These are phyloP conservation scores for Chiloscyllium punctatum DNA, from an alignment of 2,797 vertebrate species.

Conservation along the genomic window DNA sequence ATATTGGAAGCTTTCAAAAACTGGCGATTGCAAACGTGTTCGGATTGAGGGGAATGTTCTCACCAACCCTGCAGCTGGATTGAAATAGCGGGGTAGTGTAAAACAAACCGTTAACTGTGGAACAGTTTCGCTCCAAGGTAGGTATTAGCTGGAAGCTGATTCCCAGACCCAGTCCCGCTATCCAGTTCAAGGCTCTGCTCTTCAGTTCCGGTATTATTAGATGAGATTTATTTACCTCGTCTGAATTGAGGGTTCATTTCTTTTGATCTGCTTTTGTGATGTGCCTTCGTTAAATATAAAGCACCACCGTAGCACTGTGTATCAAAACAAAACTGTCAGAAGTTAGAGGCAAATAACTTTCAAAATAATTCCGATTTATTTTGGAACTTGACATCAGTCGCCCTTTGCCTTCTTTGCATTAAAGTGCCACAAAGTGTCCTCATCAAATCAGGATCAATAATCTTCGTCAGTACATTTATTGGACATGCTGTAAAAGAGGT, in stretches of 20 bases:
- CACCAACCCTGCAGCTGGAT: neutral
- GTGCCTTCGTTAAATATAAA: neutral
- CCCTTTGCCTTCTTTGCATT: neutral
- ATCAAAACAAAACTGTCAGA: neutral
- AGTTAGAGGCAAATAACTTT: slow-evolving; percentile 15
- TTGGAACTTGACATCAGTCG: neutral
- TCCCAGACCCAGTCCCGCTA: neutral
- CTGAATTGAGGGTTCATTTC: neutral
- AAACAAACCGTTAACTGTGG: neutral
- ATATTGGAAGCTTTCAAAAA: neutral
- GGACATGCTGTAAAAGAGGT: neutral
- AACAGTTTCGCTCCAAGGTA: neutral
- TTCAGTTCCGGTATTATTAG: neutral
- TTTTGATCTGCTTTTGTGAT: neutral
- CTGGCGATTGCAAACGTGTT: neutral
- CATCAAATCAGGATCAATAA: neutral
- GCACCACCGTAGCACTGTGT: neutral
- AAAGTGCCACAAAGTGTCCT: neutral
- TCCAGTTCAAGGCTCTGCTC: neutral
- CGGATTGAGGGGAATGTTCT: neutral
- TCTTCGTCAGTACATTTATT: neutral
- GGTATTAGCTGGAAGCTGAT: neutral
- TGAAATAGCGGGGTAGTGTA: neutral
- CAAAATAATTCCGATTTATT: neutral
- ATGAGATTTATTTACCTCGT: neutral